Base-by-base conservation (phyloP, 2,113 vertebrate species). In the Oplegnathus fasciatus region DNA sequence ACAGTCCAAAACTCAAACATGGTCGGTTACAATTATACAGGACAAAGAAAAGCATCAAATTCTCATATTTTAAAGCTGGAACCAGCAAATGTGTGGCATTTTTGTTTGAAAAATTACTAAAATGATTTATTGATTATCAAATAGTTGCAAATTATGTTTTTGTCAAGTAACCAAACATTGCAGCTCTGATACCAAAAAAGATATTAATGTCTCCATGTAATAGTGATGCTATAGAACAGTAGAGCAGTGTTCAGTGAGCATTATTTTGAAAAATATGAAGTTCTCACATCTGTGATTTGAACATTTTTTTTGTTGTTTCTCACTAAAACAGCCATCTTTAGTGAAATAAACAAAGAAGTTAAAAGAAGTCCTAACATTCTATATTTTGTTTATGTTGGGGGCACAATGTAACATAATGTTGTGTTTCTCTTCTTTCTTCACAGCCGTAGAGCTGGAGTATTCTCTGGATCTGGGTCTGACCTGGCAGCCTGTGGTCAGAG, bases 391-490 rank as follows among this genome's bases (percentile, higher is more conserved):
- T 24, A 54, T 52, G 18, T 71, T 71, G 14, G 9, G n/a, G n/a
- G n/a, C n/a, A 28, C 22, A 24, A 37, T 37, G 34, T 37, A 9
- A 32, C 30, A 22, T 37, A 7, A 67, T 37, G 26, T 14, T 74
- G 22, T 57, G 48, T 62, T 64, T 62, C 2, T 70, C 17, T 54
- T 58, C 3, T 92, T 66, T 73, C 26, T 57, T 15, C 74, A 52
- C 93, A 99, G 98, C 97, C 50, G 97, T 99, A 85, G 98, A 99
- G 87, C 84, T 99, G 87, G 98, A 99, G 88, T 99, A 97, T 91
- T 99, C 98, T 1, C 93, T 98, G 91, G 97, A 99, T 82, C 96
- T 99, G 48, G 98, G 98, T 42, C 87, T 99, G 78, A 96, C 92
- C 0, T 99, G 98, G 98, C 96, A 98, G 80, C 96, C 98, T 0